Base-by-base conservation (phyloP, 2,888 invertebrate genomes). In the Phortica magna region DNA sequence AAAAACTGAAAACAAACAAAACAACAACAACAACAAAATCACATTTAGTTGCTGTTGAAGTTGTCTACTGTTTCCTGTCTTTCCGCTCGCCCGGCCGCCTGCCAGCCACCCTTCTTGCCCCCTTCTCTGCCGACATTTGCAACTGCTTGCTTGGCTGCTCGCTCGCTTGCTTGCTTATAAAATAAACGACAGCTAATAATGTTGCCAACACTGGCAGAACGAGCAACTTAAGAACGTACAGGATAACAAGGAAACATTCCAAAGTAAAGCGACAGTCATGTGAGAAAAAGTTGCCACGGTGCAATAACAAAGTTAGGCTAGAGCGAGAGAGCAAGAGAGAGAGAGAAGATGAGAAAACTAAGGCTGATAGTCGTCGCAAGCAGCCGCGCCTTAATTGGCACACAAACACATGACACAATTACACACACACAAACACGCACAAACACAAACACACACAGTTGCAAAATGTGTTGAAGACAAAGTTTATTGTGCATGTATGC, bases 151-250 rank as follows among this genome's bases (percentile, higher is more conserved):
- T 55, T 55, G n/a, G 5, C 55, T 55, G 17, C 55, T 55, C 14
- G 14, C 14, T 14, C 5, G 14, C 76, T 78, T 79, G 73, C 78
- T 78, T 82, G 84, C 79, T 71, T 71, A 86, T 80, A 80, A 85
- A 88, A 85, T 88, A 87, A 85, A 88, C 86, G 85, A 88, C 88
- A 88, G 88, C 85, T 88, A 85, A 85, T 85, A 85, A 88, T 88
- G 88, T 84, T 79, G 88, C 86, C 84, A 88, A 84, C 86, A 83
- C 83, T 22, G 19, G 22, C 70, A 71, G 53, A 75, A 74, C 57
- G 55, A 75, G 78, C 55, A 78, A 76, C 77, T 77, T 7, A 42
- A 57, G 71, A 19, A 19, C 64, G 65, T 9, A 72, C 42, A 39
- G 68, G 75, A 71, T 61, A 76, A 17, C 59, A 61, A 7, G 61